A percentile compares a stretch with the other conserved stretches of the same genome.
These are phyloP conservation scores for Drosophila meridionalis DNA, from an alignment of 2,888 invertebrate genomes.

Conservation along the genomic window DNA sequence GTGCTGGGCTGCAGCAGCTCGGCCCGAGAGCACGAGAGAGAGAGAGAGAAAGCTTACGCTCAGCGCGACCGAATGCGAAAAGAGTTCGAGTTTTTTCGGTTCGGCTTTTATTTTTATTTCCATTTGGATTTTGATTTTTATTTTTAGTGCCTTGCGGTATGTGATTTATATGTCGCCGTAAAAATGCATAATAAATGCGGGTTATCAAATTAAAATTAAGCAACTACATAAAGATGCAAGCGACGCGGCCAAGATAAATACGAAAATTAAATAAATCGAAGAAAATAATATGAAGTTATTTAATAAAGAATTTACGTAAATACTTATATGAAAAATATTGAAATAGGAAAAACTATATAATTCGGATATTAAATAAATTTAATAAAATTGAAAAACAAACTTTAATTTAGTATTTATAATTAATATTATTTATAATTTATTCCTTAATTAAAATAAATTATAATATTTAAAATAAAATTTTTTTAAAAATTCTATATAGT, in stretches of 20 bases:
- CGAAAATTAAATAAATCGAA: conserved; percentile 9
- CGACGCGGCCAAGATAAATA: conserved; percentile 9
- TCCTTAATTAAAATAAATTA: neutral
- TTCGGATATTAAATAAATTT: too few species aligned
- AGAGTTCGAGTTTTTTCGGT: conserved; percentile 17
- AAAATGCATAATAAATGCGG: conserved; percentile 59
- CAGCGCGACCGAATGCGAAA: conserved; percentile 7
- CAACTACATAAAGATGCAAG: conserved; percentile 22
- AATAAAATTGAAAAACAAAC: too few species aligned
- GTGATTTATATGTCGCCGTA: conserved; percentile 56
- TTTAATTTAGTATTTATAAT: too few species aligned
- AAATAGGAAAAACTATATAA: too few species aligned
- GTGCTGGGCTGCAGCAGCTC: conserved; percentile 13
- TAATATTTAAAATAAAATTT: neutral
- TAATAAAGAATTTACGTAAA: neutral
- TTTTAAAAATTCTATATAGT: neutral
- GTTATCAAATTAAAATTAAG: conserved; percentile 56
- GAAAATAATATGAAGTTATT: conserved; percentile 5
- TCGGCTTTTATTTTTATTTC: conserved; percentile 22
- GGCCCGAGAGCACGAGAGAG: conserved; percentile 19
- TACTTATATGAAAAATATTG: neutral
- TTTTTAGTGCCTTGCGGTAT: conserved; percentile 57
- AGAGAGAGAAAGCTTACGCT: conserved; percentile 13
- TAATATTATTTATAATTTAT: too few species aligned
- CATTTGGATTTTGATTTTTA: conserved; percentile 38